Conservation (phyloP, 2,113 vertebrate genomes). For the Amphiprion ocellaris region DNA sequence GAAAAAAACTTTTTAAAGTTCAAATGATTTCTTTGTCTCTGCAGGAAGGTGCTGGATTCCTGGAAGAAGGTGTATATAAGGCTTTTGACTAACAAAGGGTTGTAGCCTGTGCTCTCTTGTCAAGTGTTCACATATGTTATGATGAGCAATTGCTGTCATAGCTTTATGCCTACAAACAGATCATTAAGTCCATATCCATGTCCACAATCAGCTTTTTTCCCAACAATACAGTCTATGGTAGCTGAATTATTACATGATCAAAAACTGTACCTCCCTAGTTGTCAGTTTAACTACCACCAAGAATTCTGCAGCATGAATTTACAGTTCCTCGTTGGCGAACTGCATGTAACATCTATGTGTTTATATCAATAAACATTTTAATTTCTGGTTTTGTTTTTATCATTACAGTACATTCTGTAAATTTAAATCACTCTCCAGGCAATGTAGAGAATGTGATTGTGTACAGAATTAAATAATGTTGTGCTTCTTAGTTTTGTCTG, state of each 20-base stretch:
- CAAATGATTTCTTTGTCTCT: background rate
- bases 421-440: background rate
- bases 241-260: slow-evolving; percentile 10
- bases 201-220: slow-evolving; percentile 56
- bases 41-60: slow-evolving; percentile 73
- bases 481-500: background rate
- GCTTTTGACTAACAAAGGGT: slow-evolving; percentile 56
- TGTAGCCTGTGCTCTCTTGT: slow-evolving; percentile 55
- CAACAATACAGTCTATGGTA: slow-evolving; percentile 17
- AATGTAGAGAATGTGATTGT: background rate
- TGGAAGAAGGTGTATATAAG: slow-evolving; percentile 76
- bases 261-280: background rate
- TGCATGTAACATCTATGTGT: slow-evolving; percentile 73
- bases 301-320: slow-evolving; percentile 41
- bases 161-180: slow-evolving; percentile 44
- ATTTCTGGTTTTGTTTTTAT: slow-evolving; percentile 75
- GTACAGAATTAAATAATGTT: background rate
- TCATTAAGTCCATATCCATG: slow-evolving; percentile 69
- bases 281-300: slow-evolving; percentile 31
- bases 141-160: slow-evolving; percentile 50
- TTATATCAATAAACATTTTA: slow-evolving; percentile 82
- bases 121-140: slow-evolving; percentile 39
- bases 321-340: slow-evolving; percentile 62
- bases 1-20: background rate
- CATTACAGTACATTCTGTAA: slow-evolving; percentile 35